These are phyloP conservation scores for Drosophila insularis DNA, from an alignment of 1,140 invertebrate genomes.

Conservation along the genomic window DNA sequence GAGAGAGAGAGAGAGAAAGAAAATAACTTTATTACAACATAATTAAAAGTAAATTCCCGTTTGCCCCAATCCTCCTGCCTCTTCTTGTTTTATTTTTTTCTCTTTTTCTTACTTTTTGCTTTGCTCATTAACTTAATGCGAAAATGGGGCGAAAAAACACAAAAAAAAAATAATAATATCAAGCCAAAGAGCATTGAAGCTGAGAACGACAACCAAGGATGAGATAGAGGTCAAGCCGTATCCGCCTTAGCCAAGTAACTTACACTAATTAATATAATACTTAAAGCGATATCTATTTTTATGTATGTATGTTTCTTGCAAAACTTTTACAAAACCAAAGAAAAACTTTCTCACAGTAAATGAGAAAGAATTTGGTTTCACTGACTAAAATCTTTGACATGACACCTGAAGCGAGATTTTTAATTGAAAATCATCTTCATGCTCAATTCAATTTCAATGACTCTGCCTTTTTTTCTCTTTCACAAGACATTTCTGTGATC, in stretches of 20 bases:
- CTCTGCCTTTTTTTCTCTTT: too few species aligned
- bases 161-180: neutral
- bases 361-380: too few species aligned
- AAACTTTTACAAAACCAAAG: too few species aligned
- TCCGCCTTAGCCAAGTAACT: neutral
- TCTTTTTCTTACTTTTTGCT: constrained; percentile 3
- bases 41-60: constrained; percentile 19
- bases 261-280: constrained; percentile 14
- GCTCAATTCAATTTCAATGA: too few species aligned
- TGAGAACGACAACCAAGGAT: neutral
- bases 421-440: too few species aligned
- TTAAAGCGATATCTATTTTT: constrained; percentile 1
- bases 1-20: neutral
- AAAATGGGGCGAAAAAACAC: neutral
- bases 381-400: too few species aligned
- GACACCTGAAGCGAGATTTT: too few species aligned
- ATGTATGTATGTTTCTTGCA: neutral
- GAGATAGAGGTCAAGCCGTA: constrained; percentile 6
- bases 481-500: too few species aligned
- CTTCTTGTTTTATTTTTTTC: neutral
- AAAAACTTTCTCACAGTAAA: too few species aligned
- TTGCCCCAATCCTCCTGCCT: neutral
- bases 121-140: constrained; percentile 17
- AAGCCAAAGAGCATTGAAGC: constrained; percentile 12
- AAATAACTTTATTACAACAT: constrained; percentile 22